Evolutionary conservation across 2,888 invertebrate species (phyloP).

Genomic region (Apotomis capreana): DNA sequence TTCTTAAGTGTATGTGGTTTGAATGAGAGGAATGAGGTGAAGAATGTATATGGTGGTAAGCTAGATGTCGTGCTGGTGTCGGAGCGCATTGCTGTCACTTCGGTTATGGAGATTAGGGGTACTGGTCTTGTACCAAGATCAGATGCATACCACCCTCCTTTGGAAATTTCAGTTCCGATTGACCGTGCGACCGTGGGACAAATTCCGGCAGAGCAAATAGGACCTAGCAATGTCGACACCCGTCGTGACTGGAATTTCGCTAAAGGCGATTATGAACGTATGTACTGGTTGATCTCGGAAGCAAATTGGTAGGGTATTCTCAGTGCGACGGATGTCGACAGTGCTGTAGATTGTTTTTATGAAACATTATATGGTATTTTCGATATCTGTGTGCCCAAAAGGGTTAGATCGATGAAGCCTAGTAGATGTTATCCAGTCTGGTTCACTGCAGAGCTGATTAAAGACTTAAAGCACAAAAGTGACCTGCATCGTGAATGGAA

Average conservation of each 20-base stretch:
- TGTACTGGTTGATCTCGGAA: neutral
- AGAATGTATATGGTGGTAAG: neutral
- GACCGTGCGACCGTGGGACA: too few species aligned
- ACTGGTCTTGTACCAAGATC: neutral
- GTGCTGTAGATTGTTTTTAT: too few species aligned
- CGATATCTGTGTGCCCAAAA: too few species aligned
- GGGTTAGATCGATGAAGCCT: too few species aligned
- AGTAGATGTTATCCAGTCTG: too few species aligned
- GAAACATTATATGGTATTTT: too few species aligned
- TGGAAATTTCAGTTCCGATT: neutral
- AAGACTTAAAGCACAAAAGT: too few species aligned
- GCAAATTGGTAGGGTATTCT: neutral
- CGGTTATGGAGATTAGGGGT: neutral
- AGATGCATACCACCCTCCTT: conserved; percentile 9
- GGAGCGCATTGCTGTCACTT: neutral
- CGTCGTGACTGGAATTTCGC: too few species aligned
- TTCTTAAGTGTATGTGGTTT: conserved; percentile 14
- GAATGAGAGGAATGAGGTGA: conserved; percentile 15
- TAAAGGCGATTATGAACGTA: neutral
- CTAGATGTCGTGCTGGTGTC: conserved; percentile 10
- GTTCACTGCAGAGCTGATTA: too few species aligned
- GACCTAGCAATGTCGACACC: neutral
- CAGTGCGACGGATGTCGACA: too few species aligned
- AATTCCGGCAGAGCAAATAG: neutral
- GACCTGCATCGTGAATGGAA: too few species aligned